A percentile compares a stretch with the other conserved stretches of the same genome.
Conservation (phyloP, 2,797 vertebrate species). For the Orientallactaga sibirica region DNA sequence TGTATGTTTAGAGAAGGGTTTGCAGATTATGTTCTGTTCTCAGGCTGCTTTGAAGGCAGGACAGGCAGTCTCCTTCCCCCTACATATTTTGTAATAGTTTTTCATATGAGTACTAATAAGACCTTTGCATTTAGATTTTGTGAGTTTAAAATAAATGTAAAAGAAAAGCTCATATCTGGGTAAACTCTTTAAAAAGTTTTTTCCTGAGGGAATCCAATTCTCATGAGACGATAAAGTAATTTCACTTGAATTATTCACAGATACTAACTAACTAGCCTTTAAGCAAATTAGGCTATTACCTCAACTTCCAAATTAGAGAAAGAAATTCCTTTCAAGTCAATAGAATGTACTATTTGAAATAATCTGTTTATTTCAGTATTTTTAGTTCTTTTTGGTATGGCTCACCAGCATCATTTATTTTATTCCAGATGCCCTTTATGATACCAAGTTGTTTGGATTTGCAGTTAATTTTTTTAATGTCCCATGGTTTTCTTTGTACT, state of each 20-base stretch:
- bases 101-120: neutral
- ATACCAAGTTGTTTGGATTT: neutral
- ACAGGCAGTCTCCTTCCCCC: too few relatives aligned
- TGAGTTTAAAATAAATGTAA: neutral
- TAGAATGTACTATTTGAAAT: constrained; percentile 60
- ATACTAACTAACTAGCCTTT: constrained; percentile 74
- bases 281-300: constrained; percentile 84
- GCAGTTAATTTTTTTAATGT: neutral
- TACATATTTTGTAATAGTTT: neutral
- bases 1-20: neutral
- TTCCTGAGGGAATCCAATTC: constrained; percentile 58
- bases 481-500: neutral
- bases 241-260: constrained; percentile 80
- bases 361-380: constrained; percentile 21
- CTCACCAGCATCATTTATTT: neutral
- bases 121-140: neutral
- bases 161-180: neutral
- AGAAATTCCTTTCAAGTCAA: constrained; percentile 70
- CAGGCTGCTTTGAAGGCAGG: fast-evolving
- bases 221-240: constrained; percentile 78
- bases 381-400: neutral
- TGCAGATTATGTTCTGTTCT: neutral
- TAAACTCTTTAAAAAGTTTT: constrained; percentile 55
- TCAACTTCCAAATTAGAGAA: constrained; percentile 71
- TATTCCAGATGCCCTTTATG: neutral